Percentiles rank a stretch among this genome's conserved stretches.
Evolutionary conservation across 2,797 vertebrate genomes (phyloP).

Genomic region (Dryobates pubescens): DNA sequence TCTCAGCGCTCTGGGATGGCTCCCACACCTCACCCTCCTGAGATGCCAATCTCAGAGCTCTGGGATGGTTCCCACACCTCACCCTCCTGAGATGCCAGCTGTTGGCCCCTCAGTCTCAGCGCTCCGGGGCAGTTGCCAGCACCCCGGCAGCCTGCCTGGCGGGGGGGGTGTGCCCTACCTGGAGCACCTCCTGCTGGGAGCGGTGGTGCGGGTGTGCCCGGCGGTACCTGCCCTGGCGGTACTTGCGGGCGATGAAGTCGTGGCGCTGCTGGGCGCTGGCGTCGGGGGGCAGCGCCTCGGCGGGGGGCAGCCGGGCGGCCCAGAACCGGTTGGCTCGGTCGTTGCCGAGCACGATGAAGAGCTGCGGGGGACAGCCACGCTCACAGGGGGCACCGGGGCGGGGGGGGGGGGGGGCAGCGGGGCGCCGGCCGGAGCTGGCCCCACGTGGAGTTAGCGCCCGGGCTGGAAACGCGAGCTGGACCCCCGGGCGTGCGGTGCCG

Average conservation of each 20-base stretch:
- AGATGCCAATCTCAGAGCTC: not conserved
- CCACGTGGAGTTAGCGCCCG: accelerated
- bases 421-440: not conserved
- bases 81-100: too few species aligned
- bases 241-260: slow-evolving; percentile 90
- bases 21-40: not conserved
- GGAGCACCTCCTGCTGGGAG: slow-evolving; percentile 89
- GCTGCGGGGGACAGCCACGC: slow-evolving; percentile 68
- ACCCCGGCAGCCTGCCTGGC: not conserved
- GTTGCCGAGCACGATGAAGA: slow-evolving; percentile 97
- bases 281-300: slow-evolving; percentile 83
- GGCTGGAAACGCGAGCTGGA: too few species aligned
- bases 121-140: not conserved
- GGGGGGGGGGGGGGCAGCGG: not conserved
- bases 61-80: not conserved
- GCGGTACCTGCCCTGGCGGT: slow-evolving; percentile 88
- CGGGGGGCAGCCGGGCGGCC: slow-evolving; percentile 77
- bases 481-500: too few species aligned
- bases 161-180: slow-evolving; percentile 77
- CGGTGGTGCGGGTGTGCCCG: slow-evolving; percentile 81
- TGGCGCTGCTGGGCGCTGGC: slow-evolving; percentile 82
- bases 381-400: accelerated
- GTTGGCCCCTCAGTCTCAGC: not conserved
- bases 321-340: slow-evolving; percentile 93
- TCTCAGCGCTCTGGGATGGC: not conserved